Evolutionary conservation across 2,888 invertebrate species (phyloP), one percentile per base, ranked within the genome.

Genomic region (Cremastinae sp.): DNA sequence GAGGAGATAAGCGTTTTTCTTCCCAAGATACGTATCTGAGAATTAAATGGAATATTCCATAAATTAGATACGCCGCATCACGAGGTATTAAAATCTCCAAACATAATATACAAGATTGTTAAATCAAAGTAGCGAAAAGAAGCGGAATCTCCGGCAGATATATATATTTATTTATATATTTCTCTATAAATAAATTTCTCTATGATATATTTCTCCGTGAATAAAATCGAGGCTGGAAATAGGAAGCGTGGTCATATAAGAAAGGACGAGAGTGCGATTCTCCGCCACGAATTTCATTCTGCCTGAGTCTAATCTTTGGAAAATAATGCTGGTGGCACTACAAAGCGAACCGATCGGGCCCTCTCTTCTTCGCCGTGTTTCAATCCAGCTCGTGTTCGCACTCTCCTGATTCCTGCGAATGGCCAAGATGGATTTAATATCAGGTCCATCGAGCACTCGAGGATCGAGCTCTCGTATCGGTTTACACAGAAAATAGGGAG

Each of bases 391-490:
- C 36, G 10, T 12, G 20, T 20, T 34, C 18, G 12, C 28, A 18
- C 51, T 28, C 38, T 43, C 45, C 0, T 3, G 18, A 9, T 54
- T 22, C n/a, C 72, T 41, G 38, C 18, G 54, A 54, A 58, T 53
- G 82, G 84, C 82, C 84, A 81, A 83, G 83, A 80, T 82, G 83
- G 80, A 84, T 86, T 87, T 85, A 87, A 87, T 86, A 86, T 86
- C 85, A 83, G 79, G 78, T 85, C 83, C 84, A 87, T 85, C 81
- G 79, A 85, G 87, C 85, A 84, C 80, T 74, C 68, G 49, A 38
- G 45, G 22, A n/a, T 72, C 4, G 53, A 41, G 14, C 43, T 54
- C 66, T 78, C 78, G 79, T 82, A 83, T 87, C 84, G 81, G 82
- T 82, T 87, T 87, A 82, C 85, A 81, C 73, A 75, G 43, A 62